phyloP scores from a whole-genome alignment of 23 tunicate genomes.

The Pegea sp. region DNA sequence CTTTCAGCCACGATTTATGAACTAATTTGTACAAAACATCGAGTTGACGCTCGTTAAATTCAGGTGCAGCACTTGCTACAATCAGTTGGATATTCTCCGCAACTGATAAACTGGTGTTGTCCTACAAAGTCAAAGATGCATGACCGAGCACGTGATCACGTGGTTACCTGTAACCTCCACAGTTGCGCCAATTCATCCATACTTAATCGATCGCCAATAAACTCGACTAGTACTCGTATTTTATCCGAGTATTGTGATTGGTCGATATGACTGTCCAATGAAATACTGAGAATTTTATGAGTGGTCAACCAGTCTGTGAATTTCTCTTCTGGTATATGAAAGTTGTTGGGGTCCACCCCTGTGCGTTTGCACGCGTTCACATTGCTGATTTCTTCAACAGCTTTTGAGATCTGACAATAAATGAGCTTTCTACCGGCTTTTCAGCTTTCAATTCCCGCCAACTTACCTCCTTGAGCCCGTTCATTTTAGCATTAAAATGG shows the following conservation, averaged over 20 bases:
- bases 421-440: too few relatives aligned
- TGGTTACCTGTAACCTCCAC: conserved; percentile 63
- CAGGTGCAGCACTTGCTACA: conserved; percentile 53
- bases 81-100: conserved; percentile 73
- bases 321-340: too few relatives aligned
- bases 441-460: too few relatives aligned
- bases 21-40: conserved; percentile 32
- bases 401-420: conserved; percentile 37
- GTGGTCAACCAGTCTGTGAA: conserved; percentile 60
- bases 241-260: conserved; percentile 87
- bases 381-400: conserved; percentile 37
- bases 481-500: conserved; percentile 83
- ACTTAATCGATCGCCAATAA: conserved; percentile 51
- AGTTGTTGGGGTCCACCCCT: conserved; percentile 25
- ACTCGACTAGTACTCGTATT: conserved; percentile 48
- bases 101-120: conserved; percentile 48
- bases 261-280: conserved; percentile 80
- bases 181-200: conserved; percentile 35
- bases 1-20: conserved; percentile 56
- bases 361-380: conserved; percentile 2
- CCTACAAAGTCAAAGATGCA: conserved; percentile 10
- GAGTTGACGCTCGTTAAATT: conserved; percentile 46
- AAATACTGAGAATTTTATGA: conserved; percentile 29
- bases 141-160: neutral
- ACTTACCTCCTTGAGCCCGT: conserved; percentile 47